phyloP scores from a whole-genome alignment of 1,140 invertebrate species.

The Pseudoatta argentina region DNA sequence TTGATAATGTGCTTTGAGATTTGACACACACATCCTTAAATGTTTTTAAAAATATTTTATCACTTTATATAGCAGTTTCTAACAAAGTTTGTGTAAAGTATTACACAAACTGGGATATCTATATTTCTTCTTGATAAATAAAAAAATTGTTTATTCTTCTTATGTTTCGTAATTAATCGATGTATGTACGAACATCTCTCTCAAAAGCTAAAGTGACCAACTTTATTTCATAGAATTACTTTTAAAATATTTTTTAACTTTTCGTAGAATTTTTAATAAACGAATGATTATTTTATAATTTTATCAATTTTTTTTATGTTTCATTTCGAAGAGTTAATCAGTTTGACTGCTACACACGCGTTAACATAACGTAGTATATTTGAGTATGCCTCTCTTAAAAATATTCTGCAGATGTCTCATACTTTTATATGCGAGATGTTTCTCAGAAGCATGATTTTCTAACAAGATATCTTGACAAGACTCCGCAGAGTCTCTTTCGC shows the following conservation, averaged over 20 bases:
- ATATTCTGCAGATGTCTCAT: not conserved
- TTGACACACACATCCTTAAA: not conserved
- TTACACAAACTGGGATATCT: no score
- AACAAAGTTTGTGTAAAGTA: not conserved
- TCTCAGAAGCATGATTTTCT: not conserved
- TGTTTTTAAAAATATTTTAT: slow-evolving; percentile 1
- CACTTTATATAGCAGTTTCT: not conserved
- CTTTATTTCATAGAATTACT: not conserved
- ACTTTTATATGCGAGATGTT: not conserved
- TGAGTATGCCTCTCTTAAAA: not conserved
- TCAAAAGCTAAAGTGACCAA: not conserved
- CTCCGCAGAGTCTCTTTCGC: not conserved
- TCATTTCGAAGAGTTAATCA: not conserved
- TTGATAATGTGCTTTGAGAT: no score
- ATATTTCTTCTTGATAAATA: no score
- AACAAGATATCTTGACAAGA: not conserved
- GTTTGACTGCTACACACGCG: not conserved
- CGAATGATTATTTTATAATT: not conserved
- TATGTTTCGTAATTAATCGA: not conserved
- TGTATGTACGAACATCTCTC: not conserved
- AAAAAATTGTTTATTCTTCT: no score
- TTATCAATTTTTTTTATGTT: not conserved
- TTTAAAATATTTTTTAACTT: not conserved
- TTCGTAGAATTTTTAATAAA: not conserved
- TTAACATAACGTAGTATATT: not conserved